A percentile compares a stretch with the other conserved stretches of the same genome.
phyloP scores from a whole-genome alignment of 1,140 invertebrate genomes.

The Centruroides vittatus region DNA sequence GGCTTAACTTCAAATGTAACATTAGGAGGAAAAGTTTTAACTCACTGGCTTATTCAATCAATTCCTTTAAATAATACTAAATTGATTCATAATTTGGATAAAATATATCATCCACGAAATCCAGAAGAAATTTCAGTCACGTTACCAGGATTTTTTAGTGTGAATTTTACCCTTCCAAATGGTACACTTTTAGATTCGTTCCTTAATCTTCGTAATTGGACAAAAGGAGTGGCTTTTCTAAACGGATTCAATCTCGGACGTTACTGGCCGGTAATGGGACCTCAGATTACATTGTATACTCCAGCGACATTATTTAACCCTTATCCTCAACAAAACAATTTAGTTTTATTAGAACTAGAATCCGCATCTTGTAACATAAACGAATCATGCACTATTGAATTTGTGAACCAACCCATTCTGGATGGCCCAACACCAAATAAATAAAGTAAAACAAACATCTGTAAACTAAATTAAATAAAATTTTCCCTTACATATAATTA shows the following conservation, averaged over 20 bases:
- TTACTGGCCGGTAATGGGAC: slow-evolving; percentile 59
- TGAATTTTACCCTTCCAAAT: slow-evolving; percentile 29
- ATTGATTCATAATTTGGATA: not conserved
- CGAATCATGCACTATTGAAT: slow-evolving; percentile 15
- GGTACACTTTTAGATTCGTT: slow-evolving; percentile 12
- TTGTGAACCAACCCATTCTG: slow-evolving; percentile 18
- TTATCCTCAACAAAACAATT: slow-evolving; percentile 19
- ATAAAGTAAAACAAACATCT: too few species aligned
- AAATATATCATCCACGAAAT: not conserved
- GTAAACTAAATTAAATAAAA: too few species aligned
- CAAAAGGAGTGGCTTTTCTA: slow-evolving; percentile 25
- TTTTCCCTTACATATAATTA: too few species aligned
- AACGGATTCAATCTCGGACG: slow-evolving; percentile 58
- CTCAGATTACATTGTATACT: slow-evolving; percentile 59
- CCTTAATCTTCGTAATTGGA: slow-evolving; percentile 10
- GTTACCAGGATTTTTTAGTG: slow-evolving; percentile 27
- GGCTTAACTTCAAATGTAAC: slow-evolving; percentile 35
- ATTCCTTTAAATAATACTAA: slow-evolving; percentile 17
- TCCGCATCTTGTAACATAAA: slow-evolving; percentile 18
- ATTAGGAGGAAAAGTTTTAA: slow-evolving; percentile 25
- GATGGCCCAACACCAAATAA: slow-evolving; percentile 14
- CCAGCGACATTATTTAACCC: slow-evolving; percentile 38
- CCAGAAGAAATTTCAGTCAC: not conserved
- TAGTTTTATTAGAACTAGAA: slow-evolving; percentile 30
- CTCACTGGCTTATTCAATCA: slow-evolving; percentile 25